phyloP scores from a whole-genome alignment of 2,113 vertebrate species.

The Neogobius melanostomus region DNA sequence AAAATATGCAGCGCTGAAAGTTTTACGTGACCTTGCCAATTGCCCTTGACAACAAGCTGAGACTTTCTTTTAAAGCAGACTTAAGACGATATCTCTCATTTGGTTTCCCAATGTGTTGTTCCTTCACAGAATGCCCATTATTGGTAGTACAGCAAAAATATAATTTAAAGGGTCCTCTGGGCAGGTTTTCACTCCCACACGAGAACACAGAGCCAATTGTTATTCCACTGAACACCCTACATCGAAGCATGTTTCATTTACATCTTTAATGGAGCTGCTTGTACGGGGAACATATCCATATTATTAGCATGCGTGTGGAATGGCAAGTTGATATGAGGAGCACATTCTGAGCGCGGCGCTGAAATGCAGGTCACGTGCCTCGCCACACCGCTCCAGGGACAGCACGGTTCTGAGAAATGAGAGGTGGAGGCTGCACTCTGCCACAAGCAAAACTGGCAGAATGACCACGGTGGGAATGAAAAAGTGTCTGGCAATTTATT shows the following conservation, averaged over 20 bases:
- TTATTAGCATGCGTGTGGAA: slow-evolving; percentile 62
- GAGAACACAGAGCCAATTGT: slow-evolving; percentile 34
- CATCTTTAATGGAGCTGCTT: slow-evolving; percentile 54
- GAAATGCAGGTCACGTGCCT: slow-evolving; percentile 46
- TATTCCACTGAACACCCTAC: slow-evolving; percentile 61
- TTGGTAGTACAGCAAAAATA: no score
- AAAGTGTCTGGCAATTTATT: slow-evolving; percentile 65
- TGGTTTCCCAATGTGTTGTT: no score
- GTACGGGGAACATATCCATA: slow-evolving; percentile 38
- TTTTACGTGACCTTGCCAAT: no score
- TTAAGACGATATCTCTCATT: no score
- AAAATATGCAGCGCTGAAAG: no score
- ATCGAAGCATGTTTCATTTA: slow-evolving; percentile 46
- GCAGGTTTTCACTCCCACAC: slow-evolving; percentile 19
- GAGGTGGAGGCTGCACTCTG: slow-evolving; percentile 52
- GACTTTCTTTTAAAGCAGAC: no score
- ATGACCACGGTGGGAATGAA: slow-evolving; percentile 68
- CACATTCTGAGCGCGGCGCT: slow-evolving; percentile 63
- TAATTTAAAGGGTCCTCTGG: slow-evolving; percentile 8
- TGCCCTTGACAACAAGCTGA: no score
- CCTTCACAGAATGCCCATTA: no score
- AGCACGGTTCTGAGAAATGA: slow-evolving; percentile 65
- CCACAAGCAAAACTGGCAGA: slow-evolving; percentile 70
- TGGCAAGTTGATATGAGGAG: slow-evolving; percentile 62
- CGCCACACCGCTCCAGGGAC: slow-evolving; percentile 73